Evolutionary conservation across 2,888 invertebrate genomes (phyloP), one percentile per base, ranked within the genome.

Genomic region (Asteroscopus sphinx): DNA sequence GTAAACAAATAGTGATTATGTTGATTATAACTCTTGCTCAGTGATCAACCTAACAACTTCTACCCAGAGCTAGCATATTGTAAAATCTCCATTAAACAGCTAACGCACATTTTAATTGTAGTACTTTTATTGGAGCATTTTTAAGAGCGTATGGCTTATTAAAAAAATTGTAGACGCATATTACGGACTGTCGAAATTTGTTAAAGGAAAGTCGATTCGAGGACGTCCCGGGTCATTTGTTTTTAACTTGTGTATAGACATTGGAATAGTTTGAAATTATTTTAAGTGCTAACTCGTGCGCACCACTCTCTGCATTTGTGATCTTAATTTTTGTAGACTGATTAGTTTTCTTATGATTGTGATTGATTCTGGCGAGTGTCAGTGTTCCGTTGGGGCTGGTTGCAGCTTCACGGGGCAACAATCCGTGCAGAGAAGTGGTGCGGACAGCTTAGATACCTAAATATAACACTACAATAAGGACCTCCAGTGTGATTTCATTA

Each of bases 201-300:
- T 49, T 57, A 51, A 64, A 55, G 67, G 53, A 55, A 56, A 49
- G 63, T 47, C 54, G 41, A 48, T 51, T 61, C 83, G 82, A 77
- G 61, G 75, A 72, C 83, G 86, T 74, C 77, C 85, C 85, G 90
- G 90, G 90, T 77, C 81, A 83, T 86, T 87, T 87, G 88, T 89
- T 90, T 90, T 70, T 61, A 74, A 89, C 87, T 90, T 87, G 85
- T 89, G 87, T 89, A 86, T 90, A 90, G 88, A 85, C 87, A 86
- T 88, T 86, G 89, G 82, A 82, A 85, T 89, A 87, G 87, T 80
- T 76, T 77, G 83, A 80, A 84, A 82, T 86, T 85, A 84, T 83
- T 81, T 84, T 85, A 85, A 84, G 86, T 77, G 82, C 82, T 74
- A 61, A 70, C 78, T 73, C 78, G 78, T 77, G 76, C 80, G 82